Conservation (phyloP, 2,888 invertebrate genomes). For the Heterodera filipjevi region DNA sequence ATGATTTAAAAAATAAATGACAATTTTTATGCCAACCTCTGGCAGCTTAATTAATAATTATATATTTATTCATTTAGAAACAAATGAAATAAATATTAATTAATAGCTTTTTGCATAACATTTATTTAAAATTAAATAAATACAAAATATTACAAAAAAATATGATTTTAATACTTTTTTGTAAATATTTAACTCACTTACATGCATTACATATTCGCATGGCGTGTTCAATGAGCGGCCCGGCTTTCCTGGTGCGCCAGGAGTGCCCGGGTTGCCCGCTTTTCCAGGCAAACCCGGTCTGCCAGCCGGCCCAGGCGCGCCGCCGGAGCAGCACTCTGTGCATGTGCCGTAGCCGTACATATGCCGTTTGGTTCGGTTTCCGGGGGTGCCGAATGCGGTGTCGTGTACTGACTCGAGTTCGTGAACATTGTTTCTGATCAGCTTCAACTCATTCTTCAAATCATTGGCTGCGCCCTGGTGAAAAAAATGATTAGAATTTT, state of each 20-base stretch:
- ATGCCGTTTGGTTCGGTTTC: not conserved
- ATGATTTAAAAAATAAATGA: too few species aligned
- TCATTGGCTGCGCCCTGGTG: not conserved
- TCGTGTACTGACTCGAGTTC: not conserved
- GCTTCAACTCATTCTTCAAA: not conserved
- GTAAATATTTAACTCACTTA: not conserved
- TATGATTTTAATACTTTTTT: too few species aligned
- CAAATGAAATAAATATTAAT: too few species aligned
- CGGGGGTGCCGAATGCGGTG: not conserved
- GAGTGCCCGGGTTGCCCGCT: not conserved
- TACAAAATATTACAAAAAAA: too few species aligned
- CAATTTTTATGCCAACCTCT: too few species aligned
- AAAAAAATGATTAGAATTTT: not conserved
- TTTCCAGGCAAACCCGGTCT: not conserved
- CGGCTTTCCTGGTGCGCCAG: not conserved
- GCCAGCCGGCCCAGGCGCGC: not conserved
- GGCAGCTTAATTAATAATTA: too few species aligned
- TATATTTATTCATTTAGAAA: too few species aligned
- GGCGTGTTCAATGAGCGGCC: not conserved
- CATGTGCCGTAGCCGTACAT: not conserved
- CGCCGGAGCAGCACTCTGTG: not conserved
- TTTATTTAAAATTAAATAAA: too few species aligned
- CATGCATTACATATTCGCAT: not conserved
- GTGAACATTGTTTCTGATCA: not conserved
- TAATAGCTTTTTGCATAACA: too few species aligned